Base-by-base conservation (phyloP, 2,113 vertebrate species). In the Polypterus bichir region DNA sequence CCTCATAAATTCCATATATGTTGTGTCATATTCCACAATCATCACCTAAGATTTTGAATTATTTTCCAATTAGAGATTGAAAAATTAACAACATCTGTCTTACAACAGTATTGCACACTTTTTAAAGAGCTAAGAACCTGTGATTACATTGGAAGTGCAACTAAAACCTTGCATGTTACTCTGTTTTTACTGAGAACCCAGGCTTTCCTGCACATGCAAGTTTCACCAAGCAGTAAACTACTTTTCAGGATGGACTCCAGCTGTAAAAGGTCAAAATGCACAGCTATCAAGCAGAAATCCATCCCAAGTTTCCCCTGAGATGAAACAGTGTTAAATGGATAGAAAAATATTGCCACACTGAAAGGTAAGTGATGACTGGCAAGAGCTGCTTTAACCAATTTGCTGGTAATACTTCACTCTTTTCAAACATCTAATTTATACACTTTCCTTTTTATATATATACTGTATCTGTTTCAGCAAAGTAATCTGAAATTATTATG, bases 401-500 rank as follows among this genome's bases (percentile, higher is more conserved):
- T 71, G 58, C 6, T 59, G 58, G 47, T 66, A 69, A 66, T 73
- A 68, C 66, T 64, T 73, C 64, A 66, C 60, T 65, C 70, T 66
- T 74, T 64, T 66, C 65, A 66, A 75, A 74, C 55, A 70, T 71
- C 65, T 73, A 44, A 66, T 67, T 69, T 65, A 63, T 65, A 66
- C 66, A 67, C 61, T 64, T 45, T 3, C 54, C 55, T 57, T 46
- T 57, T 3, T 11, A 44, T 44, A 64, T 68, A 27, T 48, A 44
- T 3, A 59, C 44, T 60, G 52, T 44, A 27, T 48, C 49, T 62
- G 59, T 66, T 65, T 59, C 27, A 27, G 27, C 27, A 27, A 27
- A 27, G 27, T 27, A 27, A 27, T 27, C 27, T 27, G 27, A 27
- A 27, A 27, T 27, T 27, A 27, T 27, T 27, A 27, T 27, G 27